These are phyloP conservation scores for Cynaeus angustus DNA, from an alignment of 2,888 invertebrate species.

Conservation along the genomic window DNA sequence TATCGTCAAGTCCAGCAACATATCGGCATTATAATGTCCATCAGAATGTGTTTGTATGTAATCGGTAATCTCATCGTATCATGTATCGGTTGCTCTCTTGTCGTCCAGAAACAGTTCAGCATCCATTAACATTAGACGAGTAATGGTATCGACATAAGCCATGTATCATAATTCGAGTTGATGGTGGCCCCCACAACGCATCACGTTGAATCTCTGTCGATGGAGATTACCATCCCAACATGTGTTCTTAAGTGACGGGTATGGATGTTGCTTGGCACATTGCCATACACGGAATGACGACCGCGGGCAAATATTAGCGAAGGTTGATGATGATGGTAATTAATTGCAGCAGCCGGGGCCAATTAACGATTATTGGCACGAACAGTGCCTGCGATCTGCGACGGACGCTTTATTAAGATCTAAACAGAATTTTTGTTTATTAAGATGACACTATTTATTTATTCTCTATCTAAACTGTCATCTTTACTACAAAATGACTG, in stretches of 20 bases:
- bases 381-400: neutral
- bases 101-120: constrained; percentile 56
- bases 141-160: constrained; percentile 54
- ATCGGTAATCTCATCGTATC: constrained; percentile 58
- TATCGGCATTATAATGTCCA: constrained; percentile 69
- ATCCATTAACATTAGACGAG: constrained; percentile 55
- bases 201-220: constrained; percentile 39
- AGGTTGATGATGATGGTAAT: constrained; percentile 25
- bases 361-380: constrained; percentile 28
- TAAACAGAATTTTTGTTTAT: constrained; percentile 2
- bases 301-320: constrained; percentile 19
- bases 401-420: constrained; percentile 4
- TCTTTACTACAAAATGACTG: too few relatives aligned
- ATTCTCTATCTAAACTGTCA: too few relatives aligned
- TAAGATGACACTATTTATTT: neutral
- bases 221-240: constrained; percentile 44
- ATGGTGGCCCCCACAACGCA: constrained; percentile 47
- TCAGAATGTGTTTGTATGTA: constrained; percentile 68
- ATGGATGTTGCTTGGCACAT: constrained; percentile 47
- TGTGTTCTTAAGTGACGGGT: constrained; percentile 48
- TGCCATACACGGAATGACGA: constrained; percentile 36
- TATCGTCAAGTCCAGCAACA: constrained; percentile 64
- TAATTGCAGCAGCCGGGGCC: constrained; percentile 33
- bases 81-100: constrained; percentile 51
- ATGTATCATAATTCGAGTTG: constrained; percentile 50